A percentile compares a stretch with the other conserved stretches of the same genome.
These are phyloP conservation scores for Tragelaphus strepsiceros DNA, from an alignment of 2,113 vertebrate species.

Conservation along the genomic window DNA sequence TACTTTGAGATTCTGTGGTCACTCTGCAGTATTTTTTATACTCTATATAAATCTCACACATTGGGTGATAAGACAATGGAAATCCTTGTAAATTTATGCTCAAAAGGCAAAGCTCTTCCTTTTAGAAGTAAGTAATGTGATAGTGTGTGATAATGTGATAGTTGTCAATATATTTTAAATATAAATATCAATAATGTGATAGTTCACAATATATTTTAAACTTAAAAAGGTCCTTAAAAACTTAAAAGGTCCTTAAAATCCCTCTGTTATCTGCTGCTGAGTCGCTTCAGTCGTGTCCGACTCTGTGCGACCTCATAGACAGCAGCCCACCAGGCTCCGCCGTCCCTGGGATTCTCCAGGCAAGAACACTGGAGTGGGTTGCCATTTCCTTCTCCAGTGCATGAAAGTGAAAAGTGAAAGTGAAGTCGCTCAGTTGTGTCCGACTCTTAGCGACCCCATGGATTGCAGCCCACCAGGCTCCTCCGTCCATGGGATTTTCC, in stretches of 20 bases:
- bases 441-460: too few relatives aligned
- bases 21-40: not conserved
- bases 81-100: not conserved
- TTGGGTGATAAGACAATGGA: not conserved
- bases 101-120: not conserved
- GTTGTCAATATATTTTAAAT: not conserved
- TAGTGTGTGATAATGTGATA: not conserved
- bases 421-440: too few relatives aligned
- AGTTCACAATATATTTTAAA: not conserved
- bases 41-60: not conserved
- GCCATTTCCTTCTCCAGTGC: too few relatives aligned
- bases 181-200: not conserved
- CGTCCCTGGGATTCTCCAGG: too few relatives aligned
- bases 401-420: too few relatives aligned
- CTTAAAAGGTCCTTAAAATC: not conserved
- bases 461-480: too few relatives aligned
- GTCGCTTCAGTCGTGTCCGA: too few relatives aligned
- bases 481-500: too few relatives aligned
- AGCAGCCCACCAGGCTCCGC: too few relatives aligned
- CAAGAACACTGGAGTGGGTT: too few relatives aligned
- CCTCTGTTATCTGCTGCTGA: not conserved
- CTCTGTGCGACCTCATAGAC: too few relatives aligned
- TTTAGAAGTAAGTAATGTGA: not conserved
- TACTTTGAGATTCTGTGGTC: not conserved
- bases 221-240: not conserved